Conservation (phyloP, 2,797 vertebrate species). For the Oreochromis grahami region DNA sequence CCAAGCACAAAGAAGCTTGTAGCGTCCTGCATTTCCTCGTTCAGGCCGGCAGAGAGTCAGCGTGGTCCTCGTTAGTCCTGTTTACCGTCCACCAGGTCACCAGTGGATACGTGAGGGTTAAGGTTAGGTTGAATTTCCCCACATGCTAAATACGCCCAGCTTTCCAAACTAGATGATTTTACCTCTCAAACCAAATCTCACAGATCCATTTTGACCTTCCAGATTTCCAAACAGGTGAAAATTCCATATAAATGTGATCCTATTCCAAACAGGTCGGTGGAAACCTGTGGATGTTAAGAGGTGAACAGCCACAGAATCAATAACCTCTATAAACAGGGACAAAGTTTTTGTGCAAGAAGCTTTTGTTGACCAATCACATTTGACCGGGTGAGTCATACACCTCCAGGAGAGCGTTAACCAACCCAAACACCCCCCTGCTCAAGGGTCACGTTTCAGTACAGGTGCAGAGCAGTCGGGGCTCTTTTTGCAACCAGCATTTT, state of each 20-base stretch:
- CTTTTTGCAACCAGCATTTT: neutral
- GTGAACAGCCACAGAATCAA: neutral
- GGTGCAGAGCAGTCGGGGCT: fast-evolving
- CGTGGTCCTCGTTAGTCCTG: neutral
- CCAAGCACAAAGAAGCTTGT: neutral
- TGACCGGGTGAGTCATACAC: neutral
- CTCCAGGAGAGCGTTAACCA: neutral
- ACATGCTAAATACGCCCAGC: neutral
- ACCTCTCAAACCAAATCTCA: neutral
- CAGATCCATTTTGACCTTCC: neutral
- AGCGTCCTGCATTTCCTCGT: neutral
- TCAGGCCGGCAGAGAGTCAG: neutral
- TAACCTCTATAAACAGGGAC: neutral
- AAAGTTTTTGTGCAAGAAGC: neutral
- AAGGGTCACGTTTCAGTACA: neutral
- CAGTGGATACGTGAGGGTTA: neutral
- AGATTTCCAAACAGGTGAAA: neutral
- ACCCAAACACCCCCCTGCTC: neutral
- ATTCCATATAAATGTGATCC: neutral
- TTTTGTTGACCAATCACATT: neutral
- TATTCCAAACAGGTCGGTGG: neutral
- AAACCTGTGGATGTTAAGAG: neutral
- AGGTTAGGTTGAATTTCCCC: neutral
- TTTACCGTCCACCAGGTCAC: neutral
- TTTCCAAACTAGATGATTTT: neutral